Conservation (phyloP, 2,888 invertebrate genomes). For the Noctua comes region DNA sequence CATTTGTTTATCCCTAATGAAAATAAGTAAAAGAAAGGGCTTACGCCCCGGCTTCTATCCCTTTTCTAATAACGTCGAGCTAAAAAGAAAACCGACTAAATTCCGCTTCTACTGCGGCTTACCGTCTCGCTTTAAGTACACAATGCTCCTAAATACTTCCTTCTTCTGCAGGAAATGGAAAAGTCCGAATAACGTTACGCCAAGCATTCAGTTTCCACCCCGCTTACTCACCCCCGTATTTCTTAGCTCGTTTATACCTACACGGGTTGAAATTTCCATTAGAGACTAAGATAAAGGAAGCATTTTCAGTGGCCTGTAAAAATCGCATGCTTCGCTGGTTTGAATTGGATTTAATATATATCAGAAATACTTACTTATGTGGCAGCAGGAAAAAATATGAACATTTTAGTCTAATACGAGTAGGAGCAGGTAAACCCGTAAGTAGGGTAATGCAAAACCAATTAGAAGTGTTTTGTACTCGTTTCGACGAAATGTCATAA, state of each 20-base stretch:
- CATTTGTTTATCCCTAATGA: constrained; percentile 33
- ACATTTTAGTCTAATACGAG: not conserved
- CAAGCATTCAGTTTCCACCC: constrained; percentile 49
- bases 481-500: constrained; percentile 3
- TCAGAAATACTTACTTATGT: constrained; percentile 24
- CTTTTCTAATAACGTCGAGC: constrained; percentile 28
- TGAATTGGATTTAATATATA: constrained; percentile 38
- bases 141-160: constrained; percentile 49
- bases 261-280: constrained; percentile 59
- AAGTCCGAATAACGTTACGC: constrained; percentile 54
- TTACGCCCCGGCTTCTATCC: not conserved
- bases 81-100: constrained; percentile 35
- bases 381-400: not conserved
- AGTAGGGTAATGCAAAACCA: constrained; percentile 1
- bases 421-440: not conserved
- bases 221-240: constrained; percentile 50
- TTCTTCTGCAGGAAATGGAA: constrained; percentile 50
- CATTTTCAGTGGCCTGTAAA: constrained; percentile 60
- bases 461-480: not conserved
- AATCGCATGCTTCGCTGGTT: constrained; percentile 50
- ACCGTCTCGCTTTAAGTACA: constrained; percentile 37
- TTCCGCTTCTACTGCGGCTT: constrained; percentile 10
- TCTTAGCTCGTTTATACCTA: constrained; percentile 54
- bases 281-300: constrained; percentile 60
- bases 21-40: constrained; percentile 30